phyloP scores from a whole-genome alignment of 2,113 vertebrate genomes.

The Callospermophilus lateralis region DNA sequence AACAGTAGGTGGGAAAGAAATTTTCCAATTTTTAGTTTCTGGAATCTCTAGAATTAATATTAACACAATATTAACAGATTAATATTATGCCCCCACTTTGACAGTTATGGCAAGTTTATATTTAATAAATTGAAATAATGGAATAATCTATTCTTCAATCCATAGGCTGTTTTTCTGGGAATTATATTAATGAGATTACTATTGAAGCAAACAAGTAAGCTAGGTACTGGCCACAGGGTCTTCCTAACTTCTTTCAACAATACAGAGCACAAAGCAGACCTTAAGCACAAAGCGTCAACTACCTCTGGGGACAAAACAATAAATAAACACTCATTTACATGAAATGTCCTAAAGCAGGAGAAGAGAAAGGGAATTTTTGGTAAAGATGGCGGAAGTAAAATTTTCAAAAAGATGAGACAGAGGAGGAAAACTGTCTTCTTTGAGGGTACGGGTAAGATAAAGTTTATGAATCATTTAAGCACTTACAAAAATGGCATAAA shows the following conservation, averaged over 20 bases:
- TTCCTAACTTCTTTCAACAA: background rate
- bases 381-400: slow-evolving; percentile 18
- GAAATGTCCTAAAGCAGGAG: background rate
- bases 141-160: background rate
- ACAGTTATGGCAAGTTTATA: slow-evolving; percentile 16
- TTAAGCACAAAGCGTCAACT: background rate
- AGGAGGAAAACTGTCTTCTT: slow-evolving; percentile 37
- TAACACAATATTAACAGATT: background rate
- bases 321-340: background rate
- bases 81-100: background rate
- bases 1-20: background rate
- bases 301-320: background rate
- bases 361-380: background rate
- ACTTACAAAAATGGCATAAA: slow-evolving; percentile 43
- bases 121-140: background rate
- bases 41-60: background rate
- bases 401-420: slow-evolving; percentile 14
- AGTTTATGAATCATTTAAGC: background rate
- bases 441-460: background rate
- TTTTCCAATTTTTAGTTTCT: slow-evolving; percentile 30
- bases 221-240: background rate
- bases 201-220: background rate
- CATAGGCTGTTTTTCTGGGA: background rate
- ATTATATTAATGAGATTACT: background rate
- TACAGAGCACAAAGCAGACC: background rate